Evolutionary conservation across 2,113 vertebrate genomes (phyloP), one percentile per base, ranked within the genome.

Genomic region (Anser cygnoides): DNA sequence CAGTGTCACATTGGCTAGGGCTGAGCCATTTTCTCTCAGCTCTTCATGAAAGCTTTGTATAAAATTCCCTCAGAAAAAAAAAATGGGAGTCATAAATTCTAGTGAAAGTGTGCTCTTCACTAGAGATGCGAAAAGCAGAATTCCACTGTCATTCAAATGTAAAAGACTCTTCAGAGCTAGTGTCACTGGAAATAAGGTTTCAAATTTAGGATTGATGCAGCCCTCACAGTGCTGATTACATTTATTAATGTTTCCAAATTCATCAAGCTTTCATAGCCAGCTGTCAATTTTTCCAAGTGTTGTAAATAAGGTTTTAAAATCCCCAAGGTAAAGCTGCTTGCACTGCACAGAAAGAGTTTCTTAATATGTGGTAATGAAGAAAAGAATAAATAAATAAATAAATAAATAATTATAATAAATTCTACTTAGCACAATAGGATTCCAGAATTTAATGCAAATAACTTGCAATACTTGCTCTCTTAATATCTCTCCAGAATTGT

Each of bases 1-100:
- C 63, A 59, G 7, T 39, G 41, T 11, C 2, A 0, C 21, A 1
- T 5, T 6, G 15, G 11, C 13, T 61, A 15, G 9, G 17, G 3
- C 17, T 44, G 15, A 41, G 15, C 3, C 31, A 10, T 61, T 86
- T 79, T 84, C 18, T 59, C 26, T 55, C 29, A 31, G 23, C 29
- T 83, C 20, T 41, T 79, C 41, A n/a, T 75, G 37, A 61, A 86
- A 70, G 3, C 20, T 46, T 55, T 14, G 41, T 6, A 57, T 54
- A 49, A 17, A 55, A 33, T 63, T 81, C 6, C 17, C 13, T 9
- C 28, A 10, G 43, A 87, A 74, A 31, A 84, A 12, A 86, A 74
- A n/a, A 84, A 13, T 6, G 6, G 6, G 9, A 86, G 19, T 19
- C 55, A 25, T 67, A 43, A 58, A 58, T 28, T 58, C 54, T 43